These are phyloP conservation scores for Xiphias gladius DNA, from an alignment of 2,113 vertebrate genomes.

Conservation along the genomic window DNA sequence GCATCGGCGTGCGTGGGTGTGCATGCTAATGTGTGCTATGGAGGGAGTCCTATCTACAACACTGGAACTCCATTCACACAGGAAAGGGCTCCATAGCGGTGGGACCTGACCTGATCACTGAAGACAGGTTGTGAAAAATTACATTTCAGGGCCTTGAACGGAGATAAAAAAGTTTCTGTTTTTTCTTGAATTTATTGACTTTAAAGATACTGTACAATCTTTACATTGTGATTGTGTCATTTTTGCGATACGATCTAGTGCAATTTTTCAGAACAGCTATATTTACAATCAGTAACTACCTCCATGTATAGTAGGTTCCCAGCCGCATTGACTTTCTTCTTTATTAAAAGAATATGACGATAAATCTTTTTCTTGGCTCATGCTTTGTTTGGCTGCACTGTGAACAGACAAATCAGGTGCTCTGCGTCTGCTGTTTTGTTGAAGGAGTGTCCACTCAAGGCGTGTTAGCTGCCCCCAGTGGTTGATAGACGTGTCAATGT, in stretches of 20 bases:
- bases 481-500: background rate
- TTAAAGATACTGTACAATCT: background rate
- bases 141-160: background rate
- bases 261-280: no score
- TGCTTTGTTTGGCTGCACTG: background rate
- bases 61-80: conserved; percentile 27
- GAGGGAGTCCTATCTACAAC: background rate
- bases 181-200: background rate
- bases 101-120: background rate
- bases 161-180: no score
- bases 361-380: no score
- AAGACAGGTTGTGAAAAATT: background rate
- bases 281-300: no score
- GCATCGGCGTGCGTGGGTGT: conserved; percentile 4
- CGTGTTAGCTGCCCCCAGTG: no score
- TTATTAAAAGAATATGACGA: no score
- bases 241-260: background rate
- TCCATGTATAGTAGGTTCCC: no score
- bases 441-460: no score
- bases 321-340: no score
- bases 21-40: conserved; percentile 23
- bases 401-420: background rate
- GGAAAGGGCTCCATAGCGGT: background rate
- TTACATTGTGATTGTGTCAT: background rate
- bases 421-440: no score